These are phyloP conservation scores for Palythoa heliodiscus DNA, from an alignment of 92 coral and sea anemone genomes.

Conservation along the genomic window DNA sequence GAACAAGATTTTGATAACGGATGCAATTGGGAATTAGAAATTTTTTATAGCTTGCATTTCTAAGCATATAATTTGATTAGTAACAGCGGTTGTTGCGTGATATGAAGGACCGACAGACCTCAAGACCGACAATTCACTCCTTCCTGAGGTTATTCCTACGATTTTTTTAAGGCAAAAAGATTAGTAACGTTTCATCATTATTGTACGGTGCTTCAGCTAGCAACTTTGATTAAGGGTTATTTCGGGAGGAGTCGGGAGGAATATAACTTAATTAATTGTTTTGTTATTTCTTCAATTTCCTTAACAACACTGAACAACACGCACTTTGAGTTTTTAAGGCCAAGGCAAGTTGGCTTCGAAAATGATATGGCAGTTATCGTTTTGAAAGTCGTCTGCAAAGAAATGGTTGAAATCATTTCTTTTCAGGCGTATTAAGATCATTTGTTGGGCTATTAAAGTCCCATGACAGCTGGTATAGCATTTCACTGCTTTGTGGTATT, in stretches of 20 bases:
- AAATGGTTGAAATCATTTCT: background rate
- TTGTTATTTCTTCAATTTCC: background rate
- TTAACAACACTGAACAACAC: background rate
- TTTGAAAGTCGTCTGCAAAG: background rate
- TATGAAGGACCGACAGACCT: background rate
- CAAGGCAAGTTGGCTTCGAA: background rate
- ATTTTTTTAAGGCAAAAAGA: background rate
- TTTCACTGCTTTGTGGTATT: no score
- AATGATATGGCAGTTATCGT: background rate
- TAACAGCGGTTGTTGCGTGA: background rate
- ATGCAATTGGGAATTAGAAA: no score
- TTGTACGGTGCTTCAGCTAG: background rate
- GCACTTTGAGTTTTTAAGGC: background rate
- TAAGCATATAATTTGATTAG: background rate
- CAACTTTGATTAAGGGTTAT: background rate
- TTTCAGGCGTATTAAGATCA: background rate
- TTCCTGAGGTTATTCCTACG: background rate
- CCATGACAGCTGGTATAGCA: no score
- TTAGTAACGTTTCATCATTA: background rate
- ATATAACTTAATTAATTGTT: background rate
- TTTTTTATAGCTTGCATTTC: no score
- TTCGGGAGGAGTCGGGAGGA: background rate
- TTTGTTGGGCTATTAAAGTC: no score
- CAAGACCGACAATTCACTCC: background rate
- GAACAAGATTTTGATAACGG: background rate